Evolutionary conservation across 2,797 vertebrate genomes (phyloP).

Genomic region (Pantherophis alleghaniensis): DNA sequence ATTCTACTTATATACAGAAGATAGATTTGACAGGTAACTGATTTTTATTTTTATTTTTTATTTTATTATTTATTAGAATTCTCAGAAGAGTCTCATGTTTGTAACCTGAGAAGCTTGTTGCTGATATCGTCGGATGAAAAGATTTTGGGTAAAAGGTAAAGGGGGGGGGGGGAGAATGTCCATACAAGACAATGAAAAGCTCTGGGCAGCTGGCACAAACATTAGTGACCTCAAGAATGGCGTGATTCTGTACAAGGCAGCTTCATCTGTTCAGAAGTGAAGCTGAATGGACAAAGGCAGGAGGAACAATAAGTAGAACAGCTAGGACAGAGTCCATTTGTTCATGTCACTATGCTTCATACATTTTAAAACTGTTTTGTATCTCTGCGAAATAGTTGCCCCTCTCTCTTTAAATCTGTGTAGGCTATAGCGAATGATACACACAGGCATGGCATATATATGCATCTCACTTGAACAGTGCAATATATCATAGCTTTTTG

Average conservation of each 20-base stretch:
- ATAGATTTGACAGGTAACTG: background rate
- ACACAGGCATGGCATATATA: background rate
- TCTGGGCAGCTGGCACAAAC: background rate
- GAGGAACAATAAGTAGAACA: background rate
- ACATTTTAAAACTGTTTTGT: background rate
- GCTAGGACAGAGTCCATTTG: background rate
- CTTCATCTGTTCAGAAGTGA: background rate
- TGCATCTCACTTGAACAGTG: background rate
- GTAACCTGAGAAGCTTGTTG: background rate
- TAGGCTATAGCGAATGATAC: background rate
- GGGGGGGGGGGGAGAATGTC: background rate
- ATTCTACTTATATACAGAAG: background rate
- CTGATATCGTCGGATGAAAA: background rate
- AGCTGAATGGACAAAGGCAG: conserved; percentile 27
- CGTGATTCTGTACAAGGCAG: background rate
- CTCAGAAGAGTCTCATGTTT: background rate
- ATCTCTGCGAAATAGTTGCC: background rate
- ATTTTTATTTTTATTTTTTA: no score
- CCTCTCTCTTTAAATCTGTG: background rate
- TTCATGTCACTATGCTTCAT: background rate
- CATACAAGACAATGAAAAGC: background rate
- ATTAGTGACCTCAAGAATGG: background rate
- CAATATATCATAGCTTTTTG: background rate
- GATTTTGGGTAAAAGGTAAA: no score
- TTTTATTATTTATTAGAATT: background rate